A percentile compares a stretch with the other conserved stretches of the same genome.
Conservation (phyloP, 2,797 vertebrate species). For the Hydrophis major region DNA sequence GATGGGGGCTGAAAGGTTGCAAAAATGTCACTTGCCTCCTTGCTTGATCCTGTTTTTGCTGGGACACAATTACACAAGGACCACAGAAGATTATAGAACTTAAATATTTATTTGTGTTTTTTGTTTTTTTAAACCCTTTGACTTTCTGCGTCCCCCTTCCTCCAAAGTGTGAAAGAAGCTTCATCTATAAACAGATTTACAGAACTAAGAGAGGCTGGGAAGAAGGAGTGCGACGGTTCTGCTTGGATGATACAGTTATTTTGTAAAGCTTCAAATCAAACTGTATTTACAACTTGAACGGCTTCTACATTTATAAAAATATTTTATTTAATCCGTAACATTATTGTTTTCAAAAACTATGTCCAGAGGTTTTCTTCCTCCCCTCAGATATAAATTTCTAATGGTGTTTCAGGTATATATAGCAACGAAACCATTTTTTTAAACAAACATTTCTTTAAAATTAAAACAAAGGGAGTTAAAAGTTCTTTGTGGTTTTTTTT, state of each 20-base stretch:
- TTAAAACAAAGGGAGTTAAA: slow-evolving; percentile 73
- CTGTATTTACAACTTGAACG: slow-evolving; percentile 79
- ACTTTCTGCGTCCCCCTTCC: slow-evolving; percentile 31
- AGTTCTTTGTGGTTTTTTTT: slow-evolving; percentile 53
- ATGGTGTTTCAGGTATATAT: slow-evolving; percentile 68
- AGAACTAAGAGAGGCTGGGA: slow-evolving; percentile 74
- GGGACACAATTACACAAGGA: slow-evolving; percentile 27
- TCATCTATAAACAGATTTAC: slow-evolving; percentile 81
- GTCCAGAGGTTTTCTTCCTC: slow-evolving; percentile 54
- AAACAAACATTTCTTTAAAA: slow-evolving; percentile 73
- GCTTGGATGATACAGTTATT: slow-evolving; percentile 72
- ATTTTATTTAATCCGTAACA: slow-evolving; percentile 78
- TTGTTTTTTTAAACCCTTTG: slow-evolving; percentile 78
- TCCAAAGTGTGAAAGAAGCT: slow-evolving; percentile 73
- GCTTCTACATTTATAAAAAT: slow-evolving; percentile 85
- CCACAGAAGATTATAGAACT: slow-evolving; percentile 73
- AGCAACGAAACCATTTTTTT: slow-evolving; percentile 69
- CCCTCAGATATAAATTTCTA: slow-evolving; percentile 71
- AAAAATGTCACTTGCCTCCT: background rate
- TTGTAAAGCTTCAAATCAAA: slow-evolving; percentile 78
- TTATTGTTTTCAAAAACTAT: slow-evolving; percentile 81
- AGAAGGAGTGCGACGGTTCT: slow-evolving; percentile 69
- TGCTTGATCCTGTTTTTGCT: background rate
- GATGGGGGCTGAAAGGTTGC: background rate
- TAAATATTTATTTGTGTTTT: slow-evolving; percentile 86